Evolutionary conservation across 2,888 invertebrate genomes (phyloP).

Genomic region (Caenorhabditis panamensis): DNA sequence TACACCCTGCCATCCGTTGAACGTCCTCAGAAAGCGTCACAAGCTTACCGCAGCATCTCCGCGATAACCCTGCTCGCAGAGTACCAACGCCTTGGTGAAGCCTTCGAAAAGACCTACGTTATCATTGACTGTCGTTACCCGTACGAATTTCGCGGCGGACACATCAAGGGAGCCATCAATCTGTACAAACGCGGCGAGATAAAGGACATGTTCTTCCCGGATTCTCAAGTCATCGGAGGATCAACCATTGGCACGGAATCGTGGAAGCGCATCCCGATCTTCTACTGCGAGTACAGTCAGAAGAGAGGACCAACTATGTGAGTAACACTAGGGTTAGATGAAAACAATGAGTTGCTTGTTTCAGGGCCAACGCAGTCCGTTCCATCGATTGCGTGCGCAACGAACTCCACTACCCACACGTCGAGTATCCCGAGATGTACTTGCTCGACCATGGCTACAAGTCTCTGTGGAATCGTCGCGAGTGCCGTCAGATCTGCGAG

Average conservation of each 20-base stretch:
- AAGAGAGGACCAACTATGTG: no score
- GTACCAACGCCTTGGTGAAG: constrained; percentile 44
- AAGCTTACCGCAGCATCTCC: constrained; percentile 57
- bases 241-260: no score
- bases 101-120: constrained; percentile 43
- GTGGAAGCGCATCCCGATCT: constrained; percentile 65
- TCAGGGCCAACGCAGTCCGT: constrained; percentile 86
- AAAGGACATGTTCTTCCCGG: no score
- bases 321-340: no score
- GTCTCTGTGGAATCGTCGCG: no score
- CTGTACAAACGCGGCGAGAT: constrained; percentile 38
- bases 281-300: no score
- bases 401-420: constrained; percentile 86
- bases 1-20: constrained; percentile 53
- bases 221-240: constrained; percentile 16
- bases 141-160: constrained; percentile 69
- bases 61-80: constrained; percentile 36
- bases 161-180: constrained; percentile 60
- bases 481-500: no score
- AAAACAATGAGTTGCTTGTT: no score
- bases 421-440: no score
- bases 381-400: constrained; percentile 90
- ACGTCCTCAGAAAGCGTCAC: constrained; percentile 55
- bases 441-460: no score
- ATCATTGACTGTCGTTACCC: constrained; percentile 68